These are phyloP conservation scores for Rhynchomys soricoides DNA, from an alignment of 2,113 vertebrate species.

Conservation along the genomic window DNA sequence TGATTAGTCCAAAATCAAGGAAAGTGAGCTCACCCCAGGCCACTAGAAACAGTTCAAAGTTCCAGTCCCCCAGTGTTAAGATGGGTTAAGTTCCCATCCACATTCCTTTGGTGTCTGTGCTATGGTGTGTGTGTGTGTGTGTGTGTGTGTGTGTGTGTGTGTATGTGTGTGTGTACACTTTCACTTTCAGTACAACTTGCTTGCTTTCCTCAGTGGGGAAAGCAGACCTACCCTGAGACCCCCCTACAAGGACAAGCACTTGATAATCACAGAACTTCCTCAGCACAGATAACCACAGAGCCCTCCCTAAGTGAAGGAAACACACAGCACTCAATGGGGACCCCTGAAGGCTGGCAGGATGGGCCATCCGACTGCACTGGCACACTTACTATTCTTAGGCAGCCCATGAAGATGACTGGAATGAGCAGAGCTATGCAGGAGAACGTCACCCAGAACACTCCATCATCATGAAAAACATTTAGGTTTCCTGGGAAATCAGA, in stretches of 20 bases:
- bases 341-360: neutral
- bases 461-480: conserved; percentile 88
- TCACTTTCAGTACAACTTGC: neutral
- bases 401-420: conserved; percentile 91
- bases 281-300: neutral
- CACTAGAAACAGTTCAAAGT: neutral
- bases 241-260: neutral
- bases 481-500: conserved; percentile 89
- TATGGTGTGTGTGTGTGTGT: neutral
- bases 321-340: neutral
- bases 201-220: neutral
- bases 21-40: neutral
- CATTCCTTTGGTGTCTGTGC: neutral
- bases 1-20: neutral
- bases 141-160: too few species aligned
- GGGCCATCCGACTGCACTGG: neutral
- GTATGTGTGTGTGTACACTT: neutral
- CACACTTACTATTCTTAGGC: conserved; percentile 92
- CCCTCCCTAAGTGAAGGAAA: neutral
- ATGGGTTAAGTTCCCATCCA: neutral
- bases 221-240: neutral
- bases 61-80: neutral
- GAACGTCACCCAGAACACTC: conserved; percentile 95
- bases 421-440: conserved; percentile 87
- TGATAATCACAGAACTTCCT: neutral